Evolutionary conservation across 2,113 vertebrate species (phyloP), one percentile per base, ranked within the genome.

Genomic region (Catharus bicknelli): DNA sequence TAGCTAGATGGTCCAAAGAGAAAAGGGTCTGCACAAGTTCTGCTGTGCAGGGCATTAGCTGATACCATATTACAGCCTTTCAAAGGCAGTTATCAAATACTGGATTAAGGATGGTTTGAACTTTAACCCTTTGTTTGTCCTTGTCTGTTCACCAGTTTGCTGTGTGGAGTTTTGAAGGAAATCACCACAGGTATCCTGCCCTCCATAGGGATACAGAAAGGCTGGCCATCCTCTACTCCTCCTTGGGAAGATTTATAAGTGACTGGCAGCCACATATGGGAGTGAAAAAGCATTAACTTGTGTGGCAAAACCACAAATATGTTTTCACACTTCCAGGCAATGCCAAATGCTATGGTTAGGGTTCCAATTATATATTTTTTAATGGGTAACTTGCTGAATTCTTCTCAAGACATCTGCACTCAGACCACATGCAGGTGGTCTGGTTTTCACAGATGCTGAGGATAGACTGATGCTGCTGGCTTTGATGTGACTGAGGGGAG

Each of bases 171-270:
- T 85, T 75, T 69, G 54, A 23, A 58, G 53, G 43, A 42, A 72
- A 17, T 51, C 8, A 5, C 3, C 2, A 7, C 67, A 64, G 23
- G 42, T 34, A 2, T 19, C 0, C 29, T 30, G 1, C 23, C 43
- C 16, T 57, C 29, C 12, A 27, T 6, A 7, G 45, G 38, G 6
- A 21, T 7, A 5, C 5, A 40, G n/a, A 30, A 27, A 22, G 38
- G 12, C 7, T 59, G 32, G 4, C 34, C 16, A 8, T 68, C 47
- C 36, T 57, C 0, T 38, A 1, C 30, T 27, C 16, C 15, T 27
- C 27, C 62, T 43, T 58, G 8, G 12, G 42, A 66, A 76, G 27
- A 45, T 90, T 64, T 76, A 1, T 17, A 15, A 51, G 42, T 53
- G 45, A 40, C 27, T 59, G 58, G 51, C 20, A 86, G 40, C 50